phyloP scores from a whole-genome alignment of 2,888 invertebrate species.

The Micropterix aruncella region DNA sequence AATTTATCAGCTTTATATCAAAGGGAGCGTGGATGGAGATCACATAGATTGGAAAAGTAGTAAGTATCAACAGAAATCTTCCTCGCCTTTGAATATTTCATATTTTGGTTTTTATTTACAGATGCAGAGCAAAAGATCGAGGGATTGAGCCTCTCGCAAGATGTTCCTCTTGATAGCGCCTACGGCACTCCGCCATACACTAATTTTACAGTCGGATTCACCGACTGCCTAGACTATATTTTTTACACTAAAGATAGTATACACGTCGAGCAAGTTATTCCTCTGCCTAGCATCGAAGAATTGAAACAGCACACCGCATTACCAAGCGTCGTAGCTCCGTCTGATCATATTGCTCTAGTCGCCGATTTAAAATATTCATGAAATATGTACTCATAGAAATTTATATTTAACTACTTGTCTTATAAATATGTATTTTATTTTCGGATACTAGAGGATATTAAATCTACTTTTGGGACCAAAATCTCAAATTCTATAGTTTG shows the following conservation, averaged over 20 bases:
- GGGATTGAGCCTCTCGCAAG: constrained; percentile 49
- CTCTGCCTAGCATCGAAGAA: constrained; percentile 68
- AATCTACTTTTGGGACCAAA: too few species aligned
- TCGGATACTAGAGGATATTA: too few species aligned
- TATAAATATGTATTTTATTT: too few species aligned
- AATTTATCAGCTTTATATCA: constrained; percentile 63
- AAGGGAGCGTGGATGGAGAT: constrained; percentile 46
- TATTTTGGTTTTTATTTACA: constrained; percentile 20
- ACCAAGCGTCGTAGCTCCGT: constrained; percentile 83
- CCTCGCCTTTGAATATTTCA: constrained; percentile 2
- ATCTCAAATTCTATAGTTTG: background rate
- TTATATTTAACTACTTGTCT: too few species aligned
- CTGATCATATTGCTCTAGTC: constrained; percentile 84
- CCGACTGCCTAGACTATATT: constrained; percentile 86
- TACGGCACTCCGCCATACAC: constrained; percentile 76
- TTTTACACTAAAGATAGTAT: constrained; percentile 58
- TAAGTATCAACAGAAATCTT: constrained; percentile 29
- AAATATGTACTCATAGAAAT: too few species aligned
- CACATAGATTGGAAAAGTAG: constrained; percentile 68
- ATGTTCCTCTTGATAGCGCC: constrained; percentile 53
- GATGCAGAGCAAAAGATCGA: constrained; percentile 50
- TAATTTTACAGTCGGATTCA: constrained; percentile 70
- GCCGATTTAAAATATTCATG: constrained; percentile 51
- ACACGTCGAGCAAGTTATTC: constrained; percentile 54
- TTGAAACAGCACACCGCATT: constrained; percentile 60